Conservation (phyloP, 2,113 vertebrate genomes). For the Cryptoleucopteryx plumbea region DNA sequence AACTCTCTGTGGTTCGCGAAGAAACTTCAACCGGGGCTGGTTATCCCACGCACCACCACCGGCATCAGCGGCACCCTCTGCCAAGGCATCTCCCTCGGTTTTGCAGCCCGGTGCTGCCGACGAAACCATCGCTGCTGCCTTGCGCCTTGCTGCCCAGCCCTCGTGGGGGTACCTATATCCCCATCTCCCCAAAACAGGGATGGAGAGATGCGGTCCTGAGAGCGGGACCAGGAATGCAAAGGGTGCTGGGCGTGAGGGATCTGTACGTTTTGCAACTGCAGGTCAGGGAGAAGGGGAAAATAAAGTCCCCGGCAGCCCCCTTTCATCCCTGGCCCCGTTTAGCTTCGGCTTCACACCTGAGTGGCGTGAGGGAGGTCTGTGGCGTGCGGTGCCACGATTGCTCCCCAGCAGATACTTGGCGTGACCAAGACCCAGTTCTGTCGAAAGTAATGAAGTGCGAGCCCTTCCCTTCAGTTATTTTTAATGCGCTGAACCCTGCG, state of each 20-base stretch:
- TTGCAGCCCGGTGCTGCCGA: background rate
- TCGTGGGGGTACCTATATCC: background rate
- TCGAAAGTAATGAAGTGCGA: conserved; percentile 23
- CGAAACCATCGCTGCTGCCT: background rate
- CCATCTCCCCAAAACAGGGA: rapidly evolving
- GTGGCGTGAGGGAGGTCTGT: rapidly evolving
- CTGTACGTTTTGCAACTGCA: rapidly evolving
- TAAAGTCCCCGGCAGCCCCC: background rate
- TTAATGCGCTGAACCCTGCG: background rate
- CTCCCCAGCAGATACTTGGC: background rate
- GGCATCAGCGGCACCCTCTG: background rate
- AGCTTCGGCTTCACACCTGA: background rate
- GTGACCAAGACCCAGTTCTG: conserved; percentile 45
- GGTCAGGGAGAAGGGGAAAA: background rate
- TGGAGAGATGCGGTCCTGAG: rapidly evolving
- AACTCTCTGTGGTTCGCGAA: conserved; percentile 30
- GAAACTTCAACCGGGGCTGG: background rate
- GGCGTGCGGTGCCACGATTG: background rate
- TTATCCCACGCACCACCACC: rapidly evolving
- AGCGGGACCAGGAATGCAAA: background rate
- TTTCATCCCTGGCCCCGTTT: background rate
- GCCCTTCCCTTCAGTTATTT: conserved; percentile 52
- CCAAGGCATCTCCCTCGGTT: rapidly evolving
- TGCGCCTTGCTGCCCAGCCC: background rate
- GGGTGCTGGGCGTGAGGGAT: rapidly evolving